These are phyloP conservation scores for Nesoenas mayeri DNA, from an alignment of 2,113 vertebrate species.

Conservation along the genomic window DNA sequence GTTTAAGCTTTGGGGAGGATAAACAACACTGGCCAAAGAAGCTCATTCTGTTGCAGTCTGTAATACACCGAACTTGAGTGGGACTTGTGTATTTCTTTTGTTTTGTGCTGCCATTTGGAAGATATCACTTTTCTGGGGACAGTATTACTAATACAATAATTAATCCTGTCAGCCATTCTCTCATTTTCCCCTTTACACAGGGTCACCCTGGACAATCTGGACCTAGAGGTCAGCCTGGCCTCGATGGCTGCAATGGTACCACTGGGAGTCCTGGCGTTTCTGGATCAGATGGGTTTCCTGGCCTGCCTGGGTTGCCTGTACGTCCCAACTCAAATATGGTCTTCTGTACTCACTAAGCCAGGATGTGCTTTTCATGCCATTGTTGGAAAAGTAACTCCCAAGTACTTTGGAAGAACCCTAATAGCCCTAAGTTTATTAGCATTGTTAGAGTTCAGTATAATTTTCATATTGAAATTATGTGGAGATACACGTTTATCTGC, in stretches of 20 bases:
- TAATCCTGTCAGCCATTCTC: neutral
- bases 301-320: slow-evolving; percentile 78
- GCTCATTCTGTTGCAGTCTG: neutral
- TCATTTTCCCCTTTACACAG: slow-evolving; percentile 69
- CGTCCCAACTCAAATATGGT: neutral
- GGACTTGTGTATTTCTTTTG: neutral
- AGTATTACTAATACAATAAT: neutral
- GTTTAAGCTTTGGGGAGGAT: neutral
- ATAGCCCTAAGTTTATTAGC: neutral
- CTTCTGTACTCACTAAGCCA: neutral
- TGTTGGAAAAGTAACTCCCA: neutral
- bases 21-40: neutral
- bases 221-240: slow-evolving; percentile 80
- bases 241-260: slow-evolving; percentile 91
- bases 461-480: neutral
- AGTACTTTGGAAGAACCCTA: neutral
- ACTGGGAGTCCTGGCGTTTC: slow-evolving; percentile 79
- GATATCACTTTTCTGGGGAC: neutral
- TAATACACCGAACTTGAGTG: neutral
- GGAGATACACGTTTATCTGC: neutral
- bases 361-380: neutral
- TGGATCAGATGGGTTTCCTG: slow-evolving; percentile 73
- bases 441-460: neutral
- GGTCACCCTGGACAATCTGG: slow-evolving; percentile 89
- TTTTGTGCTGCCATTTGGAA: slow-evolving; percentile 3